Base-by-base conservation (phyloP, 2,888 invertebrate genomes). In the Ramazzottius varieornatus region DNA sequence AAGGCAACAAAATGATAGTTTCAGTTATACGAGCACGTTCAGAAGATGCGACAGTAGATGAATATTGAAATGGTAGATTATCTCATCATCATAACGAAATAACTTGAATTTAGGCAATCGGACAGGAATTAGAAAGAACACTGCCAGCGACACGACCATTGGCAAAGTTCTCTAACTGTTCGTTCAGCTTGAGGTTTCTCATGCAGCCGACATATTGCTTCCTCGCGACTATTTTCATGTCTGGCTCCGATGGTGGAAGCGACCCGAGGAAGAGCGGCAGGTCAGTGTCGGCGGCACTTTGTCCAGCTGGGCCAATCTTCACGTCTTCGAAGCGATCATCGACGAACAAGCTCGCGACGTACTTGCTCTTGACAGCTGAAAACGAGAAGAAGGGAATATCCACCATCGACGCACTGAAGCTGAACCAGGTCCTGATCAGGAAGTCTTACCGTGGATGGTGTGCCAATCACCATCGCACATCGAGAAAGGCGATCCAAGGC, bases 391-490 rank as follows among this genome's bases (percentile, higher is more conserved):
- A 24, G 32, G 8, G 8, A 13, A 20, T 29, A 64, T 13, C 20
- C 8, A 65, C 20, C 20, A 40, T 40, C 20, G 40, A 8, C 20
- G 8, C 40, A 40, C 13, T 40, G 8, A 13, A 40, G n/a, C n/a
- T n/a, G n/a, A n/a, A n/a, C n/a, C n/a, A n/a, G n/a, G n/a, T n/a
- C n/a, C n/a, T n/a, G n/a, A n/a, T n/a, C n/a, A n/a, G n/a, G n/a
- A n/a, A n/a, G 65, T 33, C 16, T 68, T 71, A 79, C 79, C 77
- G 70, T 71, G 70, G 63, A 92, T 86, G 66, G 81, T 84, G 73
- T 96, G 93, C 94, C 94, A 98, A 66, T 86, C 81, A 64, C 96
- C 94, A 76, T 98, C 91, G 73, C 96, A 98, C 68, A 93, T 81
- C 67, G 80, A 79, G 70, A 84, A 82, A 67, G 82, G 81, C 65